Evolutionary conservation across 2,797 vertebrate genomes (phyloP).

Genomic region (Takifugu rubripes): DNA sequence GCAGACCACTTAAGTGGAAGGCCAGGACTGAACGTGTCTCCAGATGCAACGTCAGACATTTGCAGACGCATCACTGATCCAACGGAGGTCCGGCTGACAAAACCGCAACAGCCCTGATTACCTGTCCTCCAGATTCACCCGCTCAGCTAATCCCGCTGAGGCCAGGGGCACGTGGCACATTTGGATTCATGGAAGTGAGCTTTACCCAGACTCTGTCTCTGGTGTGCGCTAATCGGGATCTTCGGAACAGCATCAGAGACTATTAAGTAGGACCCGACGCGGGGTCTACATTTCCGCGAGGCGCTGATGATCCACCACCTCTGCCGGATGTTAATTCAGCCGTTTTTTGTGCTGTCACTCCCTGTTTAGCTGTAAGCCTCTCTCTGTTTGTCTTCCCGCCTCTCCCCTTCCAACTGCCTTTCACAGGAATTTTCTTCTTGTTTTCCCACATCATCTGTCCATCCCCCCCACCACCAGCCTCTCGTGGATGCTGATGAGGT

Average conservation of each 20-base stretch:
- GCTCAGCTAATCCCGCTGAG: slow-evolving; percentile 40
- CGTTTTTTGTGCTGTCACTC: slow-evolving; percentile 24
- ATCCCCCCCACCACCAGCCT: not conserved
- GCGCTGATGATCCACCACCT: slow-evolving; percentile 48
- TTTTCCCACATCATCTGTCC: slow-evolving; percentile 1
- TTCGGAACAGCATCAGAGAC: slow-evolving; percentile 49
- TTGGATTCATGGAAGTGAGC: slow-evolving; percentile 58
- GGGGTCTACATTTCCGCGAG: slow-evolving; percentile 42
- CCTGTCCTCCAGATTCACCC: slow-evolving; percentile 41
- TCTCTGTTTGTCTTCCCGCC: slow-evolving; percentile 32
- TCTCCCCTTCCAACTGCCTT: slow-evolving; percentile 7
- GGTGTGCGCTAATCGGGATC: slow-evolving; percentile 49
- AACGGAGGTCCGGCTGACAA: slow-evolving; percentile 40
- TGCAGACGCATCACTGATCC: slow-evolving; percentile 25
- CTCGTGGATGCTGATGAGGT: slow-evolving; percentile 31
- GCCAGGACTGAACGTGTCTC: slow-evolving; percentile 18
- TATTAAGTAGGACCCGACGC: slow-evolving; percentile 54
- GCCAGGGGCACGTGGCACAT: slow-evolving; percentile 43
- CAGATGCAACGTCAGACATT: slow-evolving; percentile 13
- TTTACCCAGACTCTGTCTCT: slow-evolving; percentile 48
- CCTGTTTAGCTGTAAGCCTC: slow-evolving; percentile 20
- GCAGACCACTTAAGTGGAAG: slow-evolving; percentile 4
- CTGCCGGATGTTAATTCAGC: slow-evolving; percentile 47
- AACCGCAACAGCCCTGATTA: slow-evolving; percentile 54
- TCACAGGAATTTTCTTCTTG: slow-evolving; percentile 1